A percentile compares a stretch with the other conserved stretches of the same genome.
phyloP scores from a whole-genome alignment of 2,888 invertebrate species.

The Hydrotaea cyrtoneurina region DNA sequence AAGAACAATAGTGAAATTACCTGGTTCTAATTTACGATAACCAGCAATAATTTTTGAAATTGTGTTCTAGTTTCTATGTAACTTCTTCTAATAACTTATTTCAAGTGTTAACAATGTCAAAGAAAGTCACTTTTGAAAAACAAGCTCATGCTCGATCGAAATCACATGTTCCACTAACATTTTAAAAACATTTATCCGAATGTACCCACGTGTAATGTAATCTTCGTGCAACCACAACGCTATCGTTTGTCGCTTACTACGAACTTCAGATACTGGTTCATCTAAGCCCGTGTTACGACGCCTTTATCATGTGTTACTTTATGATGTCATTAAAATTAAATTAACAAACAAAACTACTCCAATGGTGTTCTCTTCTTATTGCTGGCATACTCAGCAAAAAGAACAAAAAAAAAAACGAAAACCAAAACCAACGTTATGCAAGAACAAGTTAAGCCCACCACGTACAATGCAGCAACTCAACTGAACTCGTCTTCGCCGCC shows the following conservation, averaged over 20 bases:
- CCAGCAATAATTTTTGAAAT: no score
- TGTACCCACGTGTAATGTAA: no score
- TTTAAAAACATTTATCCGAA: no score
- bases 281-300: background rate
- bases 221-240: no score
- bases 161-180: no score
- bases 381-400: background rate
- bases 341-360: constrained; percentile 12
- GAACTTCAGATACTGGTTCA: background rate
- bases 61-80: no score
- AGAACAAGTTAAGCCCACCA: background rate
- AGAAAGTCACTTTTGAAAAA: no score
- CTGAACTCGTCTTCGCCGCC: background rate
- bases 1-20: no score
- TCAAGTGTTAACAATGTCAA: no score
- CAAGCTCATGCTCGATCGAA: no score
- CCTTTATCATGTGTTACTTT: background rate
- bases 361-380: background rate
- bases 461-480: background rate
- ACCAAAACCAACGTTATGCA: background rate
- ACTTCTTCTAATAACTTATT: no score
- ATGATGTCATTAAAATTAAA: constrained; percentile 26
- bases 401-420: background rate
- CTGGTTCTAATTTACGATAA: no score
- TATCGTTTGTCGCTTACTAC: background rate